These are phyloP conservation scores for Laspeyria flexula DNA, from an alignment of 2,888 invertebrate genomes.

Conservation along the genomic window DNA sequence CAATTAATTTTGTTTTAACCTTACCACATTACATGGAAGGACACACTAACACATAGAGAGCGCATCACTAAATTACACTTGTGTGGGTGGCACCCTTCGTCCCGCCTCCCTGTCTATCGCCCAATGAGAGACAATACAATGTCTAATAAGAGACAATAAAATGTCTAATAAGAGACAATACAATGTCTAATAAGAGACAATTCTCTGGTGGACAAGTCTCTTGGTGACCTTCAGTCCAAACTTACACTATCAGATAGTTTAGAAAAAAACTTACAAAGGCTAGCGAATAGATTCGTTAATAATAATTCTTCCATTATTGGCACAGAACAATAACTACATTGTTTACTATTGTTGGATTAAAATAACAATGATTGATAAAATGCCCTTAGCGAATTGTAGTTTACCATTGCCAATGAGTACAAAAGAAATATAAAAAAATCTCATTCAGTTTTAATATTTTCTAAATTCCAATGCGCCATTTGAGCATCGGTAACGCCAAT, in stretches of 20 bases:
- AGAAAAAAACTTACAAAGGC: constrained; percentile 37
- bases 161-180: constrained; percentile 55
- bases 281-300: constrained; percentile 45
- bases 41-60: background rate
- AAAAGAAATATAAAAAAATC: background rate
- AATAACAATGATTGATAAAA: constrained; percentile 18
- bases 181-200: constrained; percentile 55
- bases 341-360: constrained; percentile 19
- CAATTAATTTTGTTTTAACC: constrained; percentile 5
- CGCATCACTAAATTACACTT: constrained; percentile 4
- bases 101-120: constrained; percentile 55
- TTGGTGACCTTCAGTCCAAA: constrained; percentile 42
- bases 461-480: background rate
- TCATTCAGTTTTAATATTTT: background rate
- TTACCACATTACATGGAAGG: background rate
- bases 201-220: too few species aligned
- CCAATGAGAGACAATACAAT: constrained; percentile 59
- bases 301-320: constrained; percentile 22
- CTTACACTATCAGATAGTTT: constrained; percentile 5
- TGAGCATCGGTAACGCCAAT: too few species aligned
- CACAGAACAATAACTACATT: constrained; percentile 29
- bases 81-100: constrained; percentile 47
- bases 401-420: constrained; percentile 4
- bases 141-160: constrained; percentile 55
- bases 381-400: constrained; percentile 34